Conservation (phyloP, 92 coral and sea anemone species). For the Epizoanthus rinbou region DNA sequence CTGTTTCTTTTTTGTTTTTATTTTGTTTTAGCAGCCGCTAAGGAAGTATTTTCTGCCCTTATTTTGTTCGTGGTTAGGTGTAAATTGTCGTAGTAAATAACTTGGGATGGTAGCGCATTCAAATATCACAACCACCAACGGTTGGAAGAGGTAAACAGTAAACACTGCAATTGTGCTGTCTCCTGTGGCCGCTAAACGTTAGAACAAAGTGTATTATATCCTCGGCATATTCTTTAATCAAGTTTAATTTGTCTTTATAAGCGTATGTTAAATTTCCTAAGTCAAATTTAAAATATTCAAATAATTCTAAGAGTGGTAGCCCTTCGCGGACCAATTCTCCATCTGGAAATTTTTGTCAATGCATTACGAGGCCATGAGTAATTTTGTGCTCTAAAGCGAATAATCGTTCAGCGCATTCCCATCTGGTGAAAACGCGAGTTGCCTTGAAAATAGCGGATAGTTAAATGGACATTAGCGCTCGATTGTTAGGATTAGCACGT, state of each 20-base stretch:
- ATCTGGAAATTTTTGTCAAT: background rate
- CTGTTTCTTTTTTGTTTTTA: background rate
- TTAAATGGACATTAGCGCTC: background rate
- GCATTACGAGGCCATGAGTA: slow-evolving; percentile 33
- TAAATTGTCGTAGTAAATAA: background rate
- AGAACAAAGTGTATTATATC: too few relatives aligned
- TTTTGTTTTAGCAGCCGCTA: background rate
- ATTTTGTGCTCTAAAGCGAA: background rate
- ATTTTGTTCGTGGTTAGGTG: background rate
- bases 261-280: too few relatives aligned
- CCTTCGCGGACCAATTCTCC: background rate
- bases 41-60: background rate
- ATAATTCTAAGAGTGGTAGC: background rate
- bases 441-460: slow-evolving; percentile 9
- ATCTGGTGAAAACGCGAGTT: background rate
- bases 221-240: too few relatives aligned
- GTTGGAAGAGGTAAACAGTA: background rate
- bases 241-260: too few relatives aligned
- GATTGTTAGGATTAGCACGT: background rate
- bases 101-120: slow-evolving; percentile 30
- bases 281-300: background rate
- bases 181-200: background rate
- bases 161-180: background rate
- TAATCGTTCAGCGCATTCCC: background rate
- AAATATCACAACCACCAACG: slow-evolving; percentile 15